Percentiles rank a stretch among this genome's conserved stretches.
Conservation (phyloP, 37 sponge, comb jelly and placozoan genomes). For the Axinella damicornis region DNA sequence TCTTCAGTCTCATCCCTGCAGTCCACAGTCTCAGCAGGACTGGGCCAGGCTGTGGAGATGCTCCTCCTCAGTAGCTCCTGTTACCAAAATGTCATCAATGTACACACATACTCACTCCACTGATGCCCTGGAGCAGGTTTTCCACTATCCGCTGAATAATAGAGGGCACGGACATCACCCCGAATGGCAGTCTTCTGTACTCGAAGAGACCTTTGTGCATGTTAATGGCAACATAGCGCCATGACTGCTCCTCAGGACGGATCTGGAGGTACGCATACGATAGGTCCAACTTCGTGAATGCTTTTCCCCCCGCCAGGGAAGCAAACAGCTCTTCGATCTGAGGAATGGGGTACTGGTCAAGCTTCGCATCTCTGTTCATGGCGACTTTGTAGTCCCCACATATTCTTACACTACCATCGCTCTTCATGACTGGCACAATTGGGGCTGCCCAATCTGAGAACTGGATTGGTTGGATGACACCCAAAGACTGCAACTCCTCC, state of each 20-base stretch:
- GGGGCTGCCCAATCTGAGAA: conserved; percentile 41
- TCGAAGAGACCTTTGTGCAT: too few species aligned
- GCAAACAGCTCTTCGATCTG: conserved; percentile 27
- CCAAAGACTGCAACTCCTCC: background rate
- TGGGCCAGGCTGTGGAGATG: background rate
- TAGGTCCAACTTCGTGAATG: background rate
- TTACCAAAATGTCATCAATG: conserved; percentile 39
- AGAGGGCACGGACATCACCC: too few species aligned
- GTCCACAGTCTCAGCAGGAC: background rate
- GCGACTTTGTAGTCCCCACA: conserved; percentile 34
- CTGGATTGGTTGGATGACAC: conserved; percentile 10
- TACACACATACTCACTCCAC: background rate
- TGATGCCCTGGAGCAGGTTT: conserved; percentile 5
- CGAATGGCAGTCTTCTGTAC: too few species aligned
- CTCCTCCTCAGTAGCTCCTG: conserved; percentile 20
- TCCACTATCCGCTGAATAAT: conserved; percentile 33
- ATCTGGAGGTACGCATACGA: background rate
- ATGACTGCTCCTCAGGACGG: too few species aligned
- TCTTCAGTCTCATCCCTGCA: conserved; percentile 18
- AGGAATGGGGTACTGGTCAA: conserved; percentile 18
- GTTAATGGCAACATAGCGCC: too few species aligned
- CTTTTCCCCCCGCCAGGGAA: conserved; percentile 4
- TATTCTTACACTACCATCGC: conserved; percentile 11
- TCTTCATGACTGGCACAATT: conserved; percentile 35
- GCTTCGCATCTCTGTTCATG: conserved; percentile 8